These are phyloP conservation scores for Musca domestica DNA, from an alignment of 1,140 invertebrate genomes.

Conservation along the genomic window DNA sequence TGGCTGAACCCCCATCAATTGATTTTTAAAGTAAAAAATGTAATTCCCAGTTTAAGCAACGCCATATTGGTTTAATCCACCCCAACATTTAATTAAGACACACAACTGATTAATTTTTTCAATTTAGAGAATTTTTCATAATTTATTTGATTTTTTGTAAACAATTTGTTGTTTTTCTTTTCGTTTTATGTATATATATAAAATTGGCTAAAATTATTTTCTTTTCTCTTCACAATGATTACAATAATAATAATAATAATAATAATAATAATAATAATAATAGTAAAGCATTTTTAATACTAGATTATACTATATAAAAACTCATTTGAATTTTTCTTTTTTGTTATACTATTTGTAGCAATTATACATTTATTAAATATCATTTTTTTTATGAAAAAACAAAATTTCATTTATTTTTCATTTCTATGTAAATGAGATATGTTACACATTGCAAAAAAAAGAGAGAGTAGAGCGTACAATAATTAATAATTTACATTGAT, in stretches of 20 bases:
- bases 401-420: neutral
- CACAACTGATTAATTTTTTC: neutral
- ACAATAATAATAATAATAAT: no score
- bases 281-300: constrained; percentile 11
- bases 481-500: constrained; percentile 1
- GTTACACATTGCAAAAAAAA: no score
- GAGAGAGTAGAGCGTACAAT: neutral
- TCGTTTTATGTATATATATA: constrained; percentile 5
- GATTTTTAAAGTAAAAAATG: no score
- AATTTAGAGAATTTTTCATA: neutral
- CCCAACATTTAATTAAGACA: no score
- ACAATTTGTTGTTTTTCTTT: constrained; percentile 3
- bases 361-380: constrained; percentile 8
- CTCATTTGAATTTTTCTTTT: neutral
- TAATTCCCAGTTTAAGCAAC: no score
- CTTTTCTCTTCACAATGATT: neutral
- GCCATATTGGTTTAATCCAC: no score
- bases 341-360: constrained; percentile 1
- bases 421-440: constrained; percentile 1
- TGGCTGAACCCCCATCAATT: no score
- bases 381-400: neutral
- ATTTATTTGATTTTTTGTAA: neutral
- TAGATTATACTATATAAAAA: neutral
- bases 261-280: no score
- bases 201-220: constrained; percentile 22